These are phyloP conservation scores for Pseudachorutes palmiensis DNA, from an alignment of 1,140 invertebrate genomes.

Conservation along the genomic window DNA sequence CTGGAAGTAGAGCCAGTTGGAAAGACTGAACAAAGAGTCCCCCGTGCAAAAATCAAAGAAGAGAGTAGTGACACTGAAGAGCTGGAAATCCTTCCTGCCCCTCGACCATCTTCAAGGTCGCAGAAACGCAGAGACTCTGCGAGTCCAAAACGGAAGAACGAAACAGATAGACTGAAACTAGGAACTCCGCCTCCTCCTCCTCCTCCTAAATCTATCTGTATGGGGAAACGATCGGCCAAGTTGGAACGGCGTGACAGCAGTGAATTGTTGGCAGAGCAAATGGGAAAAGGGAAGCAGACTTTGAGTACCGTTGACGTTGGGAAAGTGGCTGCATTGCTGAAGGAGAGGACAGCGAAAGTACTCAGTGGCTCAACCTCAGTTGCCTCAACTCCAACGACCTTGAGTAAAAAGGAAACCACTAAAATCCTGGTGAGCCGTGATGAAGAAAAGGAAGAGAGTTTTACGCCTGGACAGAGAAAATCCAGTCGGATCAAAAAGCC, in stretches of 20 bases:
- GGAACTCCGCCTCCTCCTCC: too few relatives aligned
- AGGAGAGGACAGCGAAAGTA: constrained; percentile 30
- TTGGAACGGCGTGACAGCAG: too few relatives aligned
- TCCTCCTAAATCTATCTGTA: too few relatives aligned
- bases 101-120: constrained; percentile 3
- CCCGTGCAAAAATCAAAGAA: too few relatives aligned
- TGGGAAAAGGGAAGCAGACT: constrained; percentile 17
- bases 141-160: neutral
- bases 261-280: constrained; percentile 16
- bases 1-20: neutral
- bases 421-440: too few relatives aligned
- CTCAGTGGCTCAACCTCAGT: neutral
- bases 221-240: too few relatives aligned
- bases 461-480: neutral
- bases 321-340: constrained; percentile 32
- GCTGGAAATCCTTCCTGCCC: neutral
- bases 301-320: constrained; percentile 26
- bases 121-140: neutral
- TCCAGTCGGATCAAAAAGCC: neutral
- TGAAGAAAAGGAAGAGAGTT: neutral
- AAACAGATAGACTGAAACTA: too few relatives aligned
- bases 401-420: neutral
- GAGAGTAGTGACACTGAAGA: neutral
- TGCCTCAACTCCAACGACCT: neutral
- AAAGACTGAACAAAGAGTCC: too few relatives aligned